Base-by-base conservation (phyloP, 2,797 vertebrate species). In the Poeciliopsis infans region DNA sequence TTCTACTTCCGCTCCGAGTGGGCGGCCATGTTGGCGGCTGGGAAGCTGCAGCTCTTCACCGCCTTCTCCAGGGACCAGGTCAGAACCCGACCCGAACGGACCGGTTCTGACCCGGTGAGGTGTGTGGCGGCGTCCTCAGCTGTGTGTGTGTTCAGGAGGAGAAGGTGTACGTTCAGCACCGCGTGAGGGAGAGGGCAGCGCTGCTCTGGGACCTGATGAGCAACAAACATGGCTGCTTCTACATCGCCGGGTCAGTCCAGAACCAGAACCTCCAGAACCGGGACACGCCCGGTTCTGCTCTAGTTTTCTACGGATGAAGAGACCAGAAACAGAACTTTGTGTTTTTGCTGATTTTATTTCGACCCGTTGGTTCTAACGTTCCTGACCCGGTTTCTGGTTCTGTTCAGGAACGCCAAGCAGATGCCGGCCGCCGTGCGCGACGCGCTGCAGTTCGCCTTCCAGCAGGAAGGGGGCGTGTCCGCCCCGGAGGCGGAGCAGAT, bases 21-120 rank as follows among this genome's bases (percentile, higher is more conserved):
- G 98, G 95, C 95, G 79, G 95, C 94, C 41, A 93, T 97, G 89
- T 86, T 90, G 74, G 57, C 80, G 33, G 90, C 83, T 2, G 96
- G 95, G 51, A 91, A 92, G 28, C 91, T 99, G 91, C 95, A 41
- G 0, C 93, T 99, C 25, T 94, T 97, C 80, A 97, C 97, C 0
- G 98, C 98, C 36, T 99, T 99, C 87, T 99, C 98, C 70, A 95
- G 97, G 76, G 98, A 99, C 78, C 98, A 99, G 97, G 98, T 99
- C 66, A 78, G 31, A 72, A 41, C 53, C 74, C 2, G 16, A 18
- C 18, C 31, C 16, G 2, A 16, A 16, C 16, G 1, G 13, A 23
- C 61, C 3, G 12, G 25, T 45, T 39, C 12, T 57, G 36, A 57
- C 45, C 45, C 15, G 4, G 70, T 46, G 15, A 18, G 7, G 70